phyloP scores from a whole-genome alignment of 2,113 vertebrate genomes.

The Calyptomena viridis region DNA sequence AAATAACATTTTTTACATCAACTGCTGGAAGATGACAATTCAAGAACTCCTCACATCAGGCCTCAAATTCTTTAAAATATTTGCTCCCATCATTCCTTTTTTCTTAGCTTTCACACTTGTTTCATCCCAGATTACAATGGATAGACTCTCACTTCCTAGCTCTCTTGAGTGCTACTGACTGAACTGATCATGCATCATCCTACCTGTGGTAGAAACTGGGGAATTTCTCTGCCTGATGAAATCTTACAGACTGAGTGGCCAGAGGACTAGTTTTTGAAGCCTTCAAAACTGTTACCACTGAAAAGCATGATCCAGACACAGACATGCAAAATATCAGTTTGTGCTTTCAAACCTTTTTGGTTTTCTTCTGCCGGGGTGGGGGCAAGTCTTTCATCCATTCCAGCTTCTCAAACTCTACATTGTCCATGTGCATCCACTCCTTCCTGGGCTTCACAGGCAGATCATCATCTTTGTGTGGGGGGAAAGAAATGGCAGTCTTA shows the following conservation, averaged over 20 bases:
- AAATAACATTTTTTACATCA: not conserved
- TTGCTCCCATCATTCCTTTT: not conserved
- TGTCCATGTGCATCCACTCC: slow-evolving; percentile 94
- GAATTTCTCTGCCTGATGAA: not conserved
- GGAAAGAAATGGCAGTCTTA: not conserved
- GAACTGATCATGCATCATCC: not conserved
- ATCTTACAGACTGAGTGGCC: not conserved
- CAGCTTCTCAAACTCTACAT: slow-evolving; percentile 90
- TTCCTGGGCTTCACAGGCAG: slow-evolving; percentile 85
- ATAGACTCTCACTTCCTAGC: not conserved
- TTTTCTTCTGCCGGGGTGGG: slow-evolving; percentile 77
- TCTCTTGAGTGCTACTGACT: not conserved
- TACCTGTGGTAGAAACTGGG: not conserved
- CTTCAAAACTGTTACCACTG: not conserved
- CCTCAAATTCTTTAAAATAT: not conserved
- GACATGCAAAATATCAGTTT: not conserved
- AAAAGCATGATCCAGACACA: not conserved
- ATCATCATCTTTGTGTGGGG: slow-evolving; percentile 13
- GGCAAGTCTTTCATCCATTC: slow-evolving; percentile 92
- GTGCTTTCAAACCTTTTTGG: slow-evolving; percentile 77
- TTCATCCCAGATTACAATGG: not conserved
- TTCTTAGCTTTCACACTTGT: not conserved
- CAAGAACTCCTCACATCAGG: not conserved
- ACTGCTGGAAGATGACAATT: not conserved
- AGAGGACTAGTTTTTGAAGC: not conserved